phyloP scores from a whole-genome alignment of 1,140 invertebrate species.

The Galendromus occidentalis region DNA sequence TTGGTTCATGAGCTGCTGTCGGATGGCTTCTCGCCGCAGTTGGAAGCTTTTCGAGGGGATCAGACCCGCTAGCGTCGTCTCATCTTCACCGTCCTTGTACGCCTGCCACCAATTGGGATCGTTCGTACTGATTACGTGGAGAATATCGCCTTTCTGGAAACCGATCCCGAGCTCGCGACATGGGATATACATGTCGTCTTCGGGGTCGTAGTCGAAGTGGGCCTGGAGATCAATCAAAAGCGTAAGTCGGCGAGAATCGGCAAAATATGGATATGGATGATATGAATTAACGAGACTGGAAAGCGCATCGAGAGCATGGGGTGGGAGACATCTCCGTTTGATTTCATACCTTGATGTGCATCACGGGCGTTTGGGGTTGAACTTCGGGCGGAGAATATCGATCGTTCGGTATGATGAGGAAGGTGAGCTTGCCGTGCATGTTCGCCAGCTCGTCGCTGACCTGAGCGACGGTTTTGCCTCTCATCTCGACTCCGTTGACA shows the following conservation, averaged over 20 bases:
- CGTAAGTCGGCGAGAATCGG: background rate
- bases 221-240: conserved; percentile 52
- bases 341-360: conserved; percentile 20
- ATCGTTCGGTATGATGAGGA: conserved; percentile 57
- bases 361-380: background rate
- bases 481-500: conserved; percentile 62
- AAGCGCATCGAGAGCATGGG: background rate
- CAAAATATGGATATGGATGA: conserved; percentile 24
- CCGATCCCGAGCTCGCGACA: conserved; percentile 84
- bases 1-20: background rate
- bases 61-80: conserved; percentile 80
- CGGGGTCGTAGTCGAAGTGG: conserved; percentile 93
- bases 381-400: conserved; percentile 22
- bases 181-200: conserved; percentile 92
- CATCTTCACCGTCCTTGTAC: conserved; percentile 79
- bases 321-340: background rate
- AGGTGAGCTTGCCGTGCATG: conserved; percentile 79
- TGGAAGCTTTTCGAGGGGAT: conserved; percentile 89
- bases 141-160: conserved; percentile 67
- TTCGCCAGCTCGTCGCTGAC: conserved; percentile 71
- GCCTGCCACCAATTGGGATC: conserved; percentile 42
- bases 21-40: conserved; percentile 36
- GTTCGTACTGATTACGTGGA: conserved; percentile 68
- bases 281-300: conserved; percentile 25
- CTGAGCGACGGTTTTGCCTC: conserved; percentile 88